Evolutionary conservation across 2,888 invertebrate genomes (phyloP), one percentile per base, ranked within the genome.

Genomic region (Pristionchus arcanus): DNA sequence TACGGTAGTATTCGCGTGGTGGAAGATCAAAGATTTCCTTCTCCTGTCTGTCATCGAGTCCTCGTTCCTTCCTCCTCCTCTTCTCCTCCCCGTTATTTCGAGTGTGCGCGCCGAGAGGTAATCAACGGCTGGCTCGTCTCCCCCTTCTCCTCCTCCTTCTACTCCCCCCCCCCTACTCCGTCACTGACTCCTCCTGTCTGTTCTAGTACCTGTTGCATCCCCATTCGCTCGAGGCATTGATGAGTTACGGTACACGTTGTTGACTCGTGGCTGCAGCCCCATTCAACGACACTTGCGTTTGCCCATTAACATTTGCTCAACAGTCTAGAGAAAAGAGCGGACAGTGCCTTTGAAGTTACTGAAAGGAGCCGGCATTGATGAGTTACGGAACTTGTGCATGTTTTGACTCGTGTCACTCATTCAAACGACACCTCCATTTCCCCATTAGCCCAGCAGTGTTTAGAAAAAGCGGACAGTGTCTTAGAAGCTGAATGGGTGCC

Each of bases 61-160:
- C 71, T 87, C 31, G 15, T n/a, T 34, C 21, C 68, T 49, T 34
- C 31, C 87, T 42, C 68, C 28, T n/a, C 63, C 63, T 37, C 53
- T 28, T 15, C n/a, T 25, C 34, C 49, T 31, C 31, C 28, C 71
- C 34, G 34, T 71, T 71, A 34, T 71, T 71, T 71, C 71, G 71
- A 71, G 71, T 49, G 81, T 53, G 81, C 81, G 81, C 81, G 81
- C 34, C 81, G 28, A 81, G 81, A 49, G 81, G 81, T 81, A 81
- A 81, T 81, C 81, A 81, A 81, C 81, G 49, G 21, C 59, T 34
- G 49, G 59, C 59, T 49, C 84, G 59, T 85, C 84, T 59, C 84
- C 84, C 55, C 55, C 53, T 83, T 37, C 49, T 34, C 55, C 59
- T 49, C 25, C 59, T 21, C 59, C 83, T 53, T 28, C 55, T 37